Evolutionary conservation across 2,888 invertebrate genomes (phyloP).

Genomic region (Dynastes hyllus): DNA sequence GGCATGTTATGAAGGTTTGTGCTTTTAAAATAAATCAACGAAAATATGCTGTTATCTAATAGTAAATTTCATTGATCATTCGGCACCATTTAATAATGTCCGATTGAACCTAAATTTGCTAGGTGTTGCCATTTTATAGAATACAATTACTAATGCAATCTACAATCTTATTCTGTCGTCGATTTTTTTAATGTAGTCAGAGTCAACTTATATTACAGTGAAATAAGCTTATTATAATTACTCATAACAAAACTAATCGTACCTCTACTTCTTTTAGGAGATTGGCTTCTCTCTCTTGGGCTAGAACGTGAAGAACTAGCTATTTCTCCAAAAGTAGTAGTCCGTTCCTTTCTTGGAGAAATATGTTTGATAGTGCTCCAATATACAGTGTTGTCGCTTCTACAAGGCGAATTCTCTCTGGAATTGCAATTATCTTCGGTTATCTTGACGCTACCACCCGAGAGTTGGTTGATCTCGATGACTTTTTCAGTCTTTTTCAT

Average conservation of each 20-base stretch:
- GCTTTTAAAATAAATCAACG: no score
- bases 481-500: slow-evolving; percentile 15
- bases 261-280: slow-evolving; percentile 24
- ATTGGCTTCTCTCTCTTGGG: slow-evolving; percentile 16
- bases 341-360: neutral
- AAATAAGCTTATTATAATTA: no score
- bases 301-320: slow-evolving; percentile 3
- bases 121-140: no score
- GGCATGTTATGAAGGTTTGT: no score
- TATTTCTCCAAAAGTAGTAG: slow-evolving; percentile 30
- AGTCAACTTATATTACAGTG: no score
- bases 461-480: neutral
- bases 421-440: slow-evolving; percentile 19
- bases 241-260: neutral
- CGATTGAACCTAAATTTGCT: no score
- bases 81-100: no score
- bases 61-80: no score
- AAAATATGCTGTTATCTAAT: no score
- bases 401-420: slow-evolving; percentile 15
- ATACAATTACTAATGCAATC: no score
- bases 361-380: slow-evolving; percentile 8
- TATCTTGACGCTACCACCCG: neutral
- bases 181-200: no score
- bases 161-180: no score
- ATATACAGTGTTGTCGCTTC: slow-evolving; percentile 30